A percentile compares a stretch with the other conserved stretches of the same genome.
These are phyloP conservation scores for Peromyscus attwateri DNA, from an alignment of 2,797 vertebrate genomes.

Conservation along the genomic window DNA sequence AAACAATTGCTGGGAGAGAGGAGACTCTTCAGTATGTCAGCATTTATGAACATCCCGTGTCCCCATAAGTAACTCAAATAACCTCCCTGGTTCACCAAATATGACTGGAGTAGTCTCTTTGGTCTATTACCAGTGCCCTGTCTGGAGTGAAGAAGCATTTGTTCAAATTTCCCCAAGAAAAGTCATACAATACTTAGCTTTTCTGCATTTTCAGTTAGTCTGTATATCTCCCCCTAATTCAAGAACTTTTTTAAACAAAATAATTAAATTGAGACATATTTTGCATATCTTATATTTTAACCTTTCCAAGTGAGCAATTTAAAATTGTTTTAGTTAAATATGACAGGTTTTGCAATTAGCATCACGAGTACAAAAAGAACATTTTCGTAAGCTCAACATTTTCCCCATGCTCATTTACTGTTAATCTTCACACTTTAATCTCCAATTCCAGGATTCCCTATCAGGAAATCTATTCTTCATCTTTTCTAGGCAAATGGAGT, in stretches of 20 bases:
- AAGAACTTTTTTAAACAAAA: background rate
- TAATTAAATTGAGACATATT: background rate
- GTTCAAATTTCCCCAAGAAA: background rate
- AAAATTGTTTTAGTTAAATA: background rate
- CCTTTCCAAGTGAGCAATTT: background rate
- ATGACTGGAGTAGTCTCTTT: background rate
- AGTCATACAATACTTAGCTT: background rate
- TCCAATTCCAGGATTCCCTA: background rate
- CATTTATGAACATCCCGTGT: background rate
- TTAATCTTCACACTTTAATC: background rate
- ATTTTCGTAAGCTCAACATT: background rate
- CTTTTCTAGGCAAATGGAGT: background rate
- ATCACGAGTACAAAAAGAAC: background rate
- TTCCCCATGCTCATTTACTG: background rate
- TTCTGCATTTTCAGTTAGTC: background rate
- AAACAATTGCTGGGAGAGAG: background rate
- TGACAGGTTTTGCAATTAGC: background rate
- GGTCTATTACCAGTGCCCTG: background rate
- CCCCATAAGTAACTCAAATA: background rate
- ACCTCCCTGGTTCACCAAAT: background rate
- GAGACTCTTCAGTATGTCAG: background rate
- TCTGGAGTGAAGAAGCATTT: background rate
- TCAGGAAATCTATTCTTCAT: background rate
- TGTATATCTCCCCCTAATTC: background rate
- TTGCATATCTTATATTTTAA: background rate